Evolutionary conservation across 2,797 vertebrate species (phyloP), one percentile per base, ranked within the genome.

Genomic region (Pseudomugil tenellus): DNA sequence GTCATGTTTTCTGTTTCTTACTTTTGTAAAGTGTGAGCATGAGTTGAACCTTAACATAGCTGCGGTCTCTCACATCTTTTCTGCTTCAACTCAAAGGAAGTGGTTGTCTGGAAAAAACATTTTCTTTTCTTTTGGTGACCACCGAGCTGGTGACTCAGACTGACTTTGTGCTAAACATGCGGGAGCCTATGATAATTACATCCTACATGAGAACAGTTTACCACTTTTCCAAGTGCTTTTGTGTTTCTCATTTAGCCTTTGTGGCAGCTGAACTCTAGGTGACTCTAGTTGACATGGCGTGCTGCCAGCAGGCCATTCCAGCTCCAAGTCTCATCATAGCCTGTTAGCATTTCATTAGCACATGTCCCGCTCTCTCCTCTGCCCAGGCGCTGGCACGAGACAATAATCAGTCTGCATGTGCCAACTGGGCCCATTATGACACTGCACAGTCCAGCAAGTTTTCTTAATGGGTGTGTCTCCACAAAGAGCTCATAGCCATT

Each of bases 281-380:
- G 87, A 84, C 85, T 85, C 71, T 65, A 51, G 74, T 60, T 70
- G 74, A 70, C 61, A 26, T 85, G 90, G 87, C 84, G 19, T 1
- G 7, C 17, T 63, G 85, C 83, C 87, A 91, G 76, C 77, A 54
- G 75, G 74, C 76, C 83, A 71, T 74, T 58, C 60, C 11, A 67
- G 73, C 84, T 78, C 81, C 66, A 29, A 60, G 77, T 63, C 83
- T 83, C 69, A 66, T 85, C 79, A 28, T 79, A 71, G 83, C 64
- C 76, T 72, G 80, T 91, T 90, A 87, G 80, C 84, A 58, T 87
- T 83, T 89, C 80, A 80, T 87, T 84, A 86, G 81, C 87, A 83
- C 83, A 77, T 84, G 85, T 64, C 67, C 53, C 11, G 10, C 28
- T 76, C 61, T 74, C 19, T 73, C 62, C 81, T 68, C 75, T 31